Evolutionary conservation across 2,888 invertebrate genomes (phyloP).

Genomic region (Callosobruchus maculatus): DNA sequence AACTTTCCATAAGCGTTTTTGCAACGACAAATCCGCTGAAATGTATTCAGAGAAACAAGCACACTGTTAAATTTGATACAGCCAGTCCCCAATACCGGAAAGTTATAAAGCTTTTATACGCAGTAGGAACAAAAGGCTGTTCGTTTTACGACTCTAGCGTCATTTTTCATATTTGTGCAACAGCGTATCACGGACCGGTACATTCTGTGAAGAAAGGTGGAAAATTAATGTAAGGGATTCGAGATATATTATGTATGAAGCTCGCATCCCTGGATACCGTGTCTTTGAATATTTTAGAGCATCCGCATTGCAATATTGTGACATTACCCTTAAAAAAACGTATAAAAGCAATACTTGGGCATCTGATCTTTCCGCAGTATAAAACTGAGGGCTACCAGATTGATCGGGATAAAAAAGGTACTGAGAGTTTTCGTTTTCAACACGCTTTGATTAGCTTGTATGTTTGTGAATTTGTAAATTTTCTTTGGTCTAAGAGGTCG

Average conservation of each 20-base stretch:
- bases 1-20: not conserved
- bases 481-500: no score
- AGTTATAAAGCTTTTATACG: not conserved
- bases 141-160: not conserved
- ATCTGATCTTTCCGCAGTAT: no score
- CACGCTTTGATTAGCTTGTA: no score
- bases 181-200: not conserved
- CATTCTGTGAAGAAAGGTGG: not conserved
- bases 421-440: no score
- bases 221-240: not conserved
- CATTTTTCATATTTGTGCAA: not conserved
- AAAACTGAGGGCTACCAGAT: no score
- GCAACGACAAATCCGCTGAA: not conserved
- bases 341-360: no score
- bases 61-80: not conserved
- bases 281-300: not conserved
- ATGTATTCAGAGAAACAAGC: not conserved
- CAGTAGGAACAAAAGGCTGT: not conserved
- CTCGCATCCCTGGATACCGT: not conserved
- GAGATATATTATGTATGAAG: not conserved
- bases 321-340: no score
- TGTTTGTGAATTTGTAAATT: no score
- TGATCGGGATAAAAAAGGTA: no score
- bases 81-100: not conserved
- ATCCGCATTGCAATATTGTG: no score